phyloP scores from a whole-genome alignment of 2,113 vertebrate genomes.

The Tachycineta bicolor region DNA sequence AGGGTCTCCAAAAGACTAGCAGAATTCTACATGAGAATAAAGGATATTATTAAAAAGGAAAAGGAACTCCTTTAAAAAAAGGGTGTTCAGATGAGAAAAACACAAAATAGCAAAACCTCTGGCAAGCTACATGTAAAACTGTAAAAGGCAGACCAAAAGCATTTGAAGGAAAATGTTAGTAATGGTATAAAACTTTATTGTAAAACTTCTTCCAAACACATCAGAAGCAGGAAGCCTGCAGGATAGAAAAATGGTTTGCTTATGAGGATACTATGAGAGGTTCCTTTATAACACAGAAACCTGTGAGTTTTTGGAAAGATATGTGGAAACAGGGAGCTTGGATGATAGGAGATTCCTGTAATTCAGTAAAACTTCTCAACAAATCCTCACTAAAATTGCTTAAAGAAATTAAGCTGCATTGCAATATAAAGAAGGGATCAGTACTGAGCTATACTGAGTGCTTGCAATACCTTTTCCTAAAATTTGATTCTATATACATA shows the following conservation, averaged over 20 bases:
- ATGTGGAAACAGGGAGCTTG: not conserved
- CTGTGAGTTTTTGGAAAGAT: not conserved
- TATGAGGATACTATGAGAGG: not conserved
- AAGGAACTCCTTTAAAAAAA: not conserved
- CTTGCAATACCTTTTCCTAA: not conserved
- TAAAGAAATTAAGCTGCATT: not conserved
- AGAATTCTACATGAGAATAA: not conserved
- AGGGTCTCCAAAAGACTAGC: not conserved
- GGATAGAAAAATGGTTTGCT: not conserved
- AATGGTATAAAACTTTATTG: not conserved
- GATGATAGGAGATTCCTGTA: not conserved
- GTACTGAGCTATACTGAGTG: not conserved
- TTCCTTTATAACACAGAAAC: not conserved
- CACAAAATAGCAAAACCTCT: slow-evolving; percentile 37
- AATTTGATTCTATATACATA: not conserved
- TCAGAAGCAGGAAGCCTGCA: slow-evolving; percentile 17
- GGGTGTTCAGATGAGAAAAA: slow-evolving; percentile 15
- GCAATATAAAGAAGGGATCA: not conserved
- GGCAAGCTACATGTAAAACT: not conserved
- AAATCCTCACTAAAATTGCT: not conserved
- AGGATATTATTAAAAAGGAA: not conserved
- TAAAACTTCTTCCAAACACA: slow-evolving; percentile 30
- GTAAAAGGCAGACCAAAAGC: not conserved
- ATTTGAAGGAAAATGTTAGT: slow-evolving; percentile 33
- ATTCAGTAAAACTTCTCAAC: not conserved